Percentiles rank a stretch among this genome's conserved stretches.
phyloP scores from a whole-genome alignment of 2,888 invertebrate species.

The Agrilus cyanescens region DNA sequence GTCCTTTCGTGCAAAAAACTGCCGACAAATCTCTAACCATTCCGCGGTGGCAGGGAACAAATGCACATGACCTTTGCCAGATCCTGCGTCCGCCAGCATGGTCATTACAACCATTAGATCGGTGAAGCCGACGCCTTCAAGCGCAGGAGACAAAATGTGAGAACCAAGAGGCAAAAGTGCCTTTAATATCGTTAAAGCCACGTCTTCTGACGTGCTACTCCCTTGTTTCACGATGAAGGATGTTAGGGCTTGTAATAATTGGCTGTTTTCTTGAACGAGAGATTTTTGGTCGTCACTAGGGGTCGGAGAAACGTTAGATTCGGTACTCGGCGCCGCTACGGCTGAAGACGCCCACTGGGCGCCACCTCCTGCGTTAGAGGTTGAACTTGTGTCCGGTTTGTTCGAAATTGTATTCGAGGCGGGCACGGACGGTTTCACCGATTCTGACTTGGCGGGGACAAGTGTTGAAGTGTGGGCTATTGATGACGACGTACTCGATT shows the following conservation, averaged over 20 bases:
- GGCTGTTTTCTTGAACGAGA: slow-evolving; percentile 55
- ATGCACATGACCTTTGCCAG: slow-evolving; percentile 65
- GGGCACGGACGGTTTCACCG: not conserved
- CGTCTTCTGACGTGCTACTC: slow-evolving; percentile 46
- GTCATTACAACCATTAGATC: slow-evolving; percentile 70
- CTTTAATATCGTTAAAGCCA: slow-evolving; percentile 52
- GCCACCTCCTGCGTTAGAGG: slow-evolving; percentile 26
- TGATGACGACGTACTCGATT: slow-evolving; percentile 36
- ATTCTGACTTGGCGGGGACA: slow-evolving; percentile 34
- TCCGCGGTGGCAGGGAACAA: slow-evolving; percentile 68
- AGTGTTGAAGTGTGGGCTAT: slow-evolving; percentile 43
- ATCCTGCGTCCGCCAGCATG: slow-evolving; percentile 73
- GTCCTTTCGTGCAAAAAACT: slow-evolving; percentile 45
- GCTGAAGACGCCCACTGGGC: slow-evolving; percentile 27
- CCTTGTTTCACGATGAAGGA: slow-evolving; percentile 62
- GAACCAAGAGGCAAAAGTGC: slow-evolving; percentile 65
- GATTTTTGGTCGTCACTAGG: slow-evolving; percentile 38
- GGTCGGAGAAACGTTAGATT: slow-evolving; percentile 25
- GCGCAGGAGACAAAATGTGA: slow-evolving; percentile 47
- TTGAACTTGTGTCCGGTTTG: not conserved
- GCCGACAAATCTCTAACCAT: slow-evolving; percentile 68
- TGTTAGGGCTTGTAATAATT: slow-evolving; percentile 56
- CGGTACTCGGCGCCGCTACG: slow-evolving; percentile 18
- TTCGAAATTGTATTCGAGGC: not conserved
- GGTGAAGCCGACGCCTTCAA: slow-evolving; percentile 63